Conservation (phyloP, 2,888 invertebrate genomes). For the Lepidochrysops patricia region DNA sequence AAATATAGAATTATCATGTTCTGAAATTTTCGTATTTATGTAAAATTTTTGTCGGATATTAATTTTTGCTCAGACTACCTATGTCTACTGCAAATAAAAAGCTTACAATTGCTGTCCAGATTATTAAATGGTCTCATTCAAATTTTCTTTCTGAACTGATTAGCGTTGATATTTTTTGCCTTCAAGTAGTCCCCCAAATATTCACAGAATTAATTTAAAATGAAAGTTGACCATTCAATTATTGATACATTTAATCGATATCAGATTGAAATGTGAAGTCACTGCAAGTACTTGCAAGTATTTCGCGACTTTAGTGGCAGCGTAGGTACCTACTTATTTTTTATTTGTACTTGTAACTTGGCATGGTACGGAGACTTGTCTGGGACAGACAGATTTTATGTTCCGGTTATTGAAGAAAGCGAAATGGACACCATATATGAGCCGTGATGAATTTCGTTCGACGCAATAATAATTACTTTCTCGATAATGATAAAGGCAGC, state of each 20-base stretch:
- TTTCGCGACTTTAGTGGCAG: neutral
- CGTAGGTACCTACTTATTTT: neutral
- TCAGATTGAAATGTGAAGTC: neutral
- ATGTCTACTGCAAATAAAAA: too few species aligned
- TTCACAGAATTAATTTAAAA: neutral
- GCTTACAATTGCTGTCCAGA: too few species aligned
- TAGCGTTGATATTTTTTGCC: neutral
- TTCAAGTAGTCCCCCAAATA: neutral
- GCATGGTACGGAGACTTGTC: neutral
- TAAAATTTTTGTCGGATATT: too few species aligned
- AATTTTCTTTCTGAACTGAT: neutral
- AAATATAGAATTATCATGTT: neutral
- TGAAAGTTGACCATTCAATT: neutral
- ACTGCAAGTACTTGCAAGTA: neutral
- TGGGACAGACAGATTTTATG: neutral
- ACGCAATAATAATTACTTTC: neutral
- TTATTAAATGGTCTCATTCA: neutral
- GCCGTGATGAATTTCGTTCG: neutral
- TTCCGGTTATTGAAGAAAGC: conserved; percentile 8
- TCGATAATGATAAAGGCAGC: neutral
- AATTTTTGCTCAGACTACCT: too few species aligned
- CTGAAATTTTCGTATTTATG: too few species aligned
- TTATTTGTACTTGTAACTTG: neutral
- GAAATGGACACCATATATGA: conserved; percentile 1
- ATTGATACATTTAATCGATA: neutral